These are phyloP conservation scores for Apis mellifera DNA, from an alignment of 1,140 invertebrate genomes.

Conservation along the genomic window Amel_HAv3.1 CM009941.2:296001-296500, in stretches of 20 bases:
- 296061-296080: conserved; percentile 16
- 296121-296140: conserved; percentile 1
- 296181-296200: neutral
- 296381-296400: neutral
- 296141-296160: neutral
- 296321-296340: conserved; percentile 3
- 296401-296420: neutral
- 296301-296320: conserved; percentile 16
- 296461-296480: too few species aligned
- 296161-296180: neutral
- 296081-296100: neutral
- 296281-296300: conserved; percentile 22
- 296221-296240: neutral
- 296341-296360: too few species aligned
- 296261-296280: conserved; percentile 35
- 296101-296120: conserved; percentile 17
- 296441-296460: too few species aligned
- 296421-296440: neutral
- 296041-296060: neutral
- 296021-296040: neutral
- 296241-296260: conserved; percentile 28
- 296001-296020: conserved; percentile 2
- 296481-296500: neutral
- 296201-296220: conserved; percentile 3
- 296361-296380: neutral